Evolutionary conservation across 2,888 invertebrate genomes (phyloP).

Genomic region (Coelinius sp.): DNA sequence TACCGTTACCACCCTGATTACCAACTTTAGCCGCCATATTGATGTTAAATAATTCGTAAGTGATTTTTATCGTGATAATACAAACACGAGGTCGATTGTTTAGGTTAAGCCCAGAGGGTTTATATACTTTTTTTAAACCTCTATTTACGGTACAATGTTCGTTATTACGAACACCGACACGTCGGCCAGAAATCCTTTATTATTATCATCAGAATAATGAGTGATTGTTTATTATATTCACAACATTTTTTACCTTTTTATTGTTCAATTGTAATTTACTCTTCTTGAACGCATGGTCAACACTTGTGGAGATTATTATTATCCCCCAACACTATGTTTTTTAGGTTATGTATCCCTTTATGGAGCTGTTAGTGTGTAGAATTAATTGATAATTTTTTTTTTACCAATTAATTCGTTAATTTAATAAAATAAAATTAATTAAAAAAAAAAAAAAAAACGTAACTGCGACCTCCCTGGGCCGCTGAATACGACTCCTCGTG

Average conservation of each 20-base stretch:
- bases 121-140: neutral
- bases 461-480: constrained; percentile 1
- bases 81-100: constrained; percentile 58
- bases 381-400: neutral
- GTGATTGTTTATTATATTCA: neutral
- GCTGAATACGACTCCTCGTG: constrained; percentile 15
- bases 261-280: constrained; percentile 47
- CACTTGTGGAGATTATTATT: constrained; percentile 28
- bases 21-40: constrained; percentile 72
- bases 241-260: neutral
- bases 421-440: neutral
- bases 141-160: neutral
- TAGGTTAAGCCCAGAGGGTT: constrained; percentile 29
- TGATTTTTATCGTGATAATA: constrained; percentile 52
- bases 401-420: neutral
- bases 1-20: constrained; percentile 65
- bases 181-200: neutral
- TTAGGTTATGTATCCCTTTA: too few species aligned
- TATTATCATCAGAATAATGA: constrained; percentile 18
- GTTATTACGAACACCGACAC: constrained; percentile 7
- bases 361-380: too few species aligned
- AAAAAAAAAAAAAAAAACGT: constrained; percentile 29
- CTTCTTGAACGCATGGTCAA: constrained; percentile 53
- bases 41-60: too few species aligned
- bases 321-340: too few species aligned